A percentile compares a stretch with the other conserved stretches of the same genome.
These are phyloP conservation scores for Heliconius congener DNA, from an alignment of 1,140 invertebrate genomes.

Conservation along the genomic window DNA sequence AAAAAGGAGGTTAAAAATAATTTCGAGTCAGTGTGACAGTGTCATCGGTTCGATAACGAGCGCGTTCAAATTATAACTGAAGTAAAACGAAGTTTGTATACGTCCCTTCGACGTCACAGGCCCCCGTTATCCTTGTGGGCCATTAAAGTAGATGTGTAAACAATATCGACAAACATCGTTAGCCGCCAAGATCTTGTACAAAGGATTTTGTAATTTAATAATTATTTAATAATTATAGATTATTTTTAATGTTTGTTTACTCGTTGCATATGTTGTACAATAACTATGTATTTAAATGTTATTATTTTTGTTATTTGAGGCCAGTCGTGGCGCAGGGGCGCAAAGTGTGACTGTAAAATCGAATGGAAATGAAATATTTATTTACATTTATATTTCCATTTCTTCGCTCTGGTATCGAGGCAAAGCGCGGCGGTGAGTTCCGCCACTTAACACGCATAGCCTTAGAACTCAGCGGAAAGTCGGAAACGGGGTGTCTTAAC, in stretches of 20 bases:
- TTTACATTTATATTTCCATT: too few relatives aligned
- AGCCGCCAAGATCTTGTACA: neutral
- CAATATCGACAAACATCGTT: conserved; percentile 8
- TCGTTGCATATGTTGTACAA: neutral
- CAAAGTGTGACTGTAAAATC: too few relatives aligned
- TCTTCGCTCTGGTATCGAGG: too few relatives aligned
- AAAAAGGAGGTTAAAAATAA: conserved; percentile 29
- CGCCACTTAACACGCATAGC: too few relatives aligned
- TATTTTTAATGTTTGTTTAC: neutral
- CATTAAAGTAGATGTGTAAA: conserved; percentile 18
- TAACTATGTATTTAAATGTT: neutral
- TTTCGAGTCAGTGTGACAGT: conserved; percentile 41
- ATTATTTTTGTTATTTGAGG: neutral
- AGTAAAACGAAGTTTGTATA: conserved; percentile 45
- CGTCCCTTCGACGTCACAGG: conserved; percentile 47
- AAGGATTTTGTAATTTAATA: neutral
- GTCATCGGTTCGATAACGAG: conserved; percentile 50
- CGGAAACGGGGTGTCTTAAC: too few relatives aligned
- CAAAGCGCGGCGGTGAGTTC: too few relatives aligned
- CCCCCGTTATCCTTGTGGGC: conserved; percentile 44
- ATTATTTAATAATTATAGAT: conserved; percentile 6
- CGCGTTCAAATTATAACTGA: conserved; percentile 53
- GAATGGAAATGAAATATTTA: too few relatives aligned
- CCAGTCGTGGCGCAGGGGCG: too few relatives aligned
- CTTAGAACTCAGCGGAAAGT: too few relatives aligned